phyloP scores from a whole-genome alignment of 1,140 invertebrate species.

The Thaumetopoea pityocampa region DNA sequence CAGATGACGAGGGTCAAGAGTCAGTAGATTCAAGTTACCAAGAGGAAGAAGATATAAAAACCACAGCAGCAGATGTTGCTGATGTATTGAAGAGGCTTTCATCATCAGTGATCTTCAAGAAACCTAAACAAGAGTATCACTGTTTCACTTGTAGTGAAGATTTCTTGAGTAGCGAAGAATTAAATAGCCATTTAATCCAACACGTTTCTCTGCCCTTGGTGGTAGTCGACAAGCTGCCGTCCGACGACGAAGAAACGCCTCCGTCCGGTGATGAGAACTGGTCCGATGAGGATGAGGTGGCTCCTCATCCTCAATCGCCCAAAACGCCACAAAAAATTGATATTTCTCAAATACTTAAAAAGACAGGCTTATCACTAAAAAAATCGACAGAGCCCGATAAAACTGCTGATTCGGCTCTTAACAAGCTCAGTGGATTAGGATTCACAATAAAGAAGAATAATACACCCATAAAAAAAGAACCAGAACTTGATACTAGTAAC shows the following conservation, averaged over 20 bases:
- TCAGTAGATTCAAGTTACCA: slow-evolving; percentile 17
- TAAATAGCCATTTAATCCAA: slow-evolving; percentile 56
- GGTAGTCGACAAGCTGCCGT: slow-evolving; percentile 55
- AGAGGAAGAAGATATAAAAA: slow-evolving; percentile 28
- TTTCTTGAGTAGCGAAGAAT: slow-evolving; percentile 44
- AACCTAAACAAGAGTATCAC: slow-evolving; percentile 51
- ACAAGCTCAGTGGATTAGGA: slow-evolving; percentile 58
- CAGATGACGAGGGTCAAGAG: slow-evolving; percentile 40
- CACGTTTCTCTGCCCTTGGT: slow-evolving; percentile 58
- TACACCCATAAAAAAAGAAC: slow-evolving; percentile 53
- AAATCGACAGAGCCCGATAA: slow-evolving; percentile 32
- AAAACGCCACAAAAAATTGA: slow-evolving; percentile 60
- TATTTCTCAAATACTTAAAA: slow-evolving; percentile 58
- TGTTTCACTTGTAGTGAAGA: slow-evolving; percentile 54
- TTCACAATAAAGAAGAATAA: slow-evolving; percentile 63
- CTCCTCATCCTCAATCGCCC: slow-evolving; percentile 20
- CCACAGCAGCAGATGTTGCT: slow-evolving; percentile 38
- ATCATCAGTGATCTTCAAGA: slow-evolving; percentile 50
- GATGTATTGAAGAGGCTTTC: slow-evolving; percentile 48
- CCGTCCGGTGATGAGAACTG: slow-evolving; percentile 58
- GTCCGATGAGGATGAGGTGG: slow-evolving; percentile 56
- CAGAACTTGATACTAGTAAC: slow-evolving; percentile 28
- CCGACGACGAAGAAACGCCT: slow-evolving; percentile 55
- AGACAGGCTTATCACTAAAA: slow-evolving; percentile 51
- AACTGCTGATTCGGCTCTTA: slow-evolving; percentile 46